Conservation (phyloP, 2,797 vertebrate species). For the Tokudaia muenninki region DNA sequence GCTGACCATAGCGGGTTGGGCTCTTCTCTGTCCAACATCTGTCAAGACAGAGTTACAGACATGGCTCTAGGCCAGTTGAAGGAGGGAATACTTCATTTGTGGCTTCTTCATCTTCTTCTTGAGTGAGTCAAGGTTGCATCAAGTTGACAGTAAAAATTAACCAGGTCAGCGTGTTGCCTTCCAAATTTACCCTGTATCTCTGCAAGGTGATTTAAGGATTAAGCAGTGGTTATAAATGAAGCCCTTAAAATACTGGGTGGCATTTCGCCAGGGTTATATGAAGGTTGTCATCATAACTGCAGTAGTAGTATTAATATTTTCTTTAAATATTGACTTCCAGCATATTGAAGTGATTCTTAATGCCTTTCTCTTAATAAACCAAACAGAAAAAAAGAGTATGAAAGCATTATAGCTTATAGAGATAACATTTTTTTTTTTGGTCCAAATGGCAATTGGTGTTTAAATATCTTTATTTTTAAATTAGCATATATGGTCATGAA, state of each 20-base stretch:
- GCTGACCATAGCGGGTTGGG: not conserved
- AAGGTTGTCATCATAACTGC: not conserved
- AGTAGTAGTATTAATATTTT: not conserved
- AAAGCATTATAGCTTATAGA: slow-evolving; percentile 45
- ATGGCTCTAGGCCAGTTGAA: not conserved
- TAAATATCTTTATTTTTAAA: slow-evolving; percentile 59
- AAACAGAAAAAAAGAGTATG: not conserved
- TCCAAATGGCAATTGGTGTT: slow-evolving; percentile 60
- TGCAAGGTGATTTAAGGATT: not conserved
- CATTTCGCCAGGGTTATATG: not conserved
- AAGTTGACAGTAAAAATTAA: not conserved
- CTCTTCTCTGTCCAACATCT: not conserved
- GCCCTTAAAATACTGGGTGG: not conserved
- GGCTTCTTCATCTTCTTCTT: not conserved
- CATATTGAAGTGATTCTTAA: not conserved
- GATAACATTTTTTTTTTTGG: slow-evolving; percentile 23
- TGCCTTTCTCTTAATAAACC: slow-evolving; percentile 8
- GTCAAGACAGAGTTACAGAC: not conserved
- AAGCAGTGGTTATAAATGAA: not conserved
- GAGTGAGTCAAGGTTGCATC: not conserved
- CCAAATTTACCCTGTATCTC: not conserved
- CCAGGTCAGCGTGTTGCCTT: not conserved
- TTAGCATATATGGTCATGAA: slow-evolving; percentile 32
- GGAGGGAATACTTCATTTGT: not conserved
- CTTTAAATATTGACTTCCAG: slow-evolving; percentile 31